A percentile compares a stretch with the other conserved stretches of the same genome.
These are phyloP conservation scores for Ciconia maguari DNA, from an alignment of 2,113 vertebrate genomes.

Conservation along the genomic window DNA sequence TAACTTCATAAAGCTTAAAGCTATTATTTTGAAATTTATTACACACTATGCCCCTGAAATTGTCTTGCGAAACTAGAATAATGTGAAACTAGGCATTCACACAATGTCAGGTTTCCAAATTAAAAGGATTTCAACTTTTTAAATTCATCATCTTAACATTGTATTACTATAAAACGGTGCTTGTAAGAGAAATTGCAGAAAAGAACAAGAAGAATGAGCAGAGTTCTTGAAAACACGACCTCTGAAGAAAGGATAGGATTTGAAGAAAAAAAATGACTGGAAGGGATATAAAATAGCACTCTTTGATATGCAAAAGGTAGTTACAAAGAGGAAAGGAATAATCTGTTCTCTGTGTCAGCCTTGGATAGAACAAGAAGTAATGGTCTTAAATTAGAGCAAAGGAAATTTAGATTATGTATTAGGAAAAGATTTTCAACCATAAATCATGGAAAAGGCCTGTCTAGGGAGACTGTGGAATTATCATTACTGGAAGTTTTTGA, in stretches of 20 bases:
- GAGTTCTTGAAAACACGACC: slow-evolving; percentile 42
- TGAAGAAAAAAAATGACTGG: slow-evolving; percentile 40
- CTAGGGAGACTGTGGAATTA: neutral
- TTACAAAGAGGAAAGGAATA: slow-evolving; percentile 46
- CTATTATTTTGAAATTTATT: slow-evolving; percentile 34
- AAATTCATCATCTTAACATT: slow-evolving; percentile 34
- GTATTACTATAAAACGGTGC: neutral
- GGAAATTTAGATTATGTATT: slow-evolving; percentile 61
- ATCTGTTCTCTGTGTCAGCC: slow-evolving; percentile 54
- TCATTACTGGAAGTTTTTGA: neutral
- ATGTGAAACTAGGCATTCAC: neutral
- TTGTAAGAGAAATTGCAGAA: slow-evolving; percentile 33
- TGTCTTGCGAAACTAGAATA: neutral
- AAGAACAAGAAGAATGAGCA: slow-evolving; percentile 44
- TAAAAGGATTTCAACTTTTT: slow-evolving; percentile 11
- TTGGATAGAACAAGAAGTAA: slow-evolving; percentile 59
- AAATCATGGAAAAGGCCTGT: slow-evolving; percentile 35
- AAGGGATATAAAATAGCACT: slow-evolving; percentile 38
- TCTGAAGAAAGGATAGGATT: slow-evolving; percentile 27
- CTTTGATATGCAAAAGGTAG: slow-evolving; percentile 55
- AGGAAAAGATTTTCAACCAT: slow-evolving; percentile 54
- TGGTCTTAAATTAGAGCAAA: slow-evolving; percentile 54
- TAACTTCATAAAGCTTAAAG: neutral
- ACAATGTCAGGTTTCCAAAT: slow-evolving; percentile 25
- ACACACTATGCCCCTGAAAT: neutral